These are phyloP conservation scores for Rachycentron canadum DNA, from an alignment of 2,797 vertebrate species.

Conservation along the genomic window DNA sequence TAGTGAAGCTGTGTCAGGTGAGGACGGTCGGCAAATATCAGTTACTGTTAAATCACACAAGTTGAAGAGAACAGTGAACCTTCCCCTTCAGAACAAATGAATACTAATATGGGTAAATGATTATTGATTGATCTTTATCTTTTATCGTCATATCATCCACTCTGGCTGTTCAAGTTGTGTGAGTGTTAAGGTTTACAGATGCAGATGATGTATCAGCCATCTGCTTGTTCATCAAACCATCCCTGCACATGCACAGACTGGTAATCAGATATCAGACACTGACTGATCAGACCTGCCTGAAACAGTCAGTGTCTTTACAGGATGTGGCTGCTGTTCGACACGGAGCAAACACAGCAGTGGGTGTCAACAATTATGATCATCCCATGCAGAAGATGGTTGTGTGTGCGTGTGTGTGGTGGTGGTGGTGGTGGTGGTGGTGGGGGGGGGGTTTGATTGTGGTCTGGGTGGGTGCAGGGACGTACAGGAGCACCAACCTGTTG, in stretches of 20 bases:
- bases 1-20: constrained; percentile 51
- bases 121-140: background rate
- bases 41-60: constrained; percentile 33
- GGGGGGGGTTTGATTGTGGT: constrained; percentile 5
- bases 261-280: constrained; percentile 20
- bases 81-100: background rate
- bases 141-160: constrained; percentile 18
- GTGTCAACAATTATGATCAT: constrained; percentile 55
- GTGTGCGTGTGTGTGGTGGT: no score
- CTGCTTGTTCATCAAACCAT: background rate
- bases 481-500: constrained; percentile 82
- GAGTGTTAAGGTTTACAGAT: background rate
- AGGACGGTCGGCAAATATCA: background rate
- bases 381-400: constrained; percentile 74
- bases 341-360: constrained; percentile 39
- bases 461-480: constrained; percentile 21
- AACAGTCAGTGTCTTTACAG: background rate
- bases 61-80: constrained; percentile 24
- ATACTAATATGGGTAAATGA: no score
- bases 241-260: constrained; percentile 40
- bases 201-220: background rate
- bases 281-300: constrained; percentile 6
- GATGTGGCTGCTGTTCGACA: constrained; percentile 27
- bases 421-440: no score
- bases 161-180: constrained; percentile 38